Evolutionary conservation across 2,888 invertebrate species (phyloP), one percentile per base, ranked within the genome.

Genomic region (Dilophus febrilis): DNA sequence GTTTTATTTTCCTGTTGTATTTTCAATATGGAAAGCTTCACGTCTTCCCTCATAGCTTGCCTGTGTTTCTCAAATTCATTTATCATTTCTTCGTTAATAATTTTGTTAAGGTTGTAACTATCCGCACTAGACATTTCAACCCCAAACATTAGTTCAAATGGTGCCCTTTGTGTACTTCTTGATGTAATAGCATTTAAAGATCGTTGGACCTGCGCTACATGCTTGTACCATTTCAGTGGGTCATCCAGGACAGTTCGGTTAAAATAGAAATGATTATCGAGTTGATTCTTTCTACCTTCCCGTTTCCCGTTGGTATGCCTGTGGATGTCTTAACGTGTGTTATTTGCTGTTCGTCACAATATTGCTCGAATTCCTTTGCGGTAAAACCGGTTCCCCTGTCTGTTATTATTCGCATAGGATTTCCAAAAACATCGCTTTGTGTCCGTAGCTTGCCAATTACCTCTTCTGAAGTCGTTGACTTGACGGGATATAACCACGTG

Each of bases 381-480:
- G 53, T 56, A 41, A 60, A 61, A 10, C 59, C 57, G 10, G 54
- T 47, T 16, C 55, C 55, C 45, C 48, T 46, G 39, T 59, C 56
- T 0, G 53, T 50, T 5, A 59, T 48, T 2, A 58, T 49, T 38
- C 53, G 46, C 12, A 12, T 31, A 8, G 57, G 57, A 43, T 53
- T 55, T 14, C 58, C 58, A 47, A 59, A 58, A n/a, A 37, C 47
- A 33, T 48, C 47, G 31, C 53, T 50, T 14, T 51, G 52, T 2
- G 45, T 27, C 6, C 27, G 38, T 11, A 59, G 31, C 40, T 52
- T 56, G 2, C 47, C 37, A n/a, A 59, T 2, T 1, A 50, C 52
- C 39, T 61, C 57, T 17, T 47, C 43, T 5, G 45, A 40, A 17
- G 52, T 41, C 1, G 49, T 50, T 5, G 46, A 42, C 40, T 53